Evolutionary conservation across 2,797 vertebrate species (phyloP).

Genomic region (Tarsius wallacei): DNA sequence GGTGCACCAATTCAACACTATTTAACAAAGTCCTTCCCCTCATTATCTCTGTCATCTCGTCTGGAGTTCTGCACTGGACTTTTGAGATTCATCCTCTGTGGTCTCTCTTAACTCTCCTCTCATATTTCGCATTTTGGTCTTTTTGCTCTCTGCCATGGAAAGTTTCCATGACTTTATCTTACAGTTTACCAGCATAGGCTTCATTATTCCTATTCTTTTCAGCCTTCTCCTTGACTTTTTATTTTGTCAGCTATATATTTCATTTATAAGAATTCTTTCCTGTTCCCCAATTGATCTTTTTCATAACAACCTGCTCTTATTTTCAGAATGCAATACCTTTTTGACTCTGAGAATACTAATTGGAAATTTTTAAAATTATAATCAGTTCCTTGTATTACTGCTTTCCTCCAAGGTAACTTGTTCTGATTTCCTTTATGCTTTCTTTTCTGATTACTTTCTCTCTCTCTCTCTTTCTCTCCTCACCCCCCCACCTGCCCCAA

Average conservation of each 20-base stretch:
- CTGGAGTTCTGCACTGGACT: neutral
- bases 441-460: neutral
- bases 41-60: neutral
- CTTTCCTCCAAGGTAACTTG: neutral
- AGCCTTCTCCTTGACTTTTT: neutral
- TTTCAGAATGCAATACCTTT: neutral
- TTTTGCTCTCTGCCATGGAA: neutral
- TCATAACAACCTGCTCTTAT: neutral
- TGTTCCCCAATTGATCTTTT: neutral
- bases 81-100: neutral
- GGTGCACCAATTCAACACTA: neutral
- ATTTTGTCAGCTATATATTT: slow-evolving; percentile 18
- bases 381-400: neutral
- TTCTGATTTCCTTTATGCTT: neutral
- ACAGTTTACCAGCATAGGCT: neutral
- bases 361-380: slow-evolving; percentile 12
- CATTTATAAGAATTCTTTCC: slow-evolving; percentile 30
- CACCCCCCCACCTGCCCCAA: too few species aligned
- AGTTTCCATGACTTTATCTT: neutral
- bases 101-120: neutral
- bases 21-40: neutral
- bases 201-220: neutral
- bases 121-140: neutral
- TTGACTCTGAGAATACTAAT: slow-evolving; percentile 18
- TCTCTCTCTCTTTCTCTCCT: too few species aligned